Evolutionary conservation across 1,140 invertebrate genomes (phyloP).

Genomic region (Drosophila melanogaster): Release_6_plus_ISO1_MT NT_033777.3:4438501-4439000

Average conservation of each 20-base stretch:
- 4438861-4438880: constrained; percentile 44
- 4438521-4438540: constrained; percentile 74
- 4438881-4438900: constrained; percentile 12
- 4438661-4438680: constrained; percentile 36
- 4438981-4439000: constrained; percentile 24
- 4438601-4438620: constrained; percentile 92
- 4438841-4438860: constrained; percentile 33
- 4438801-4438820: constrained; percentile 38
- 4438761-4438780: constrained; percentile 71
- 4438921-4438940: constrained; percentile 39
- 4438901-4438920: constrained; percentile 34
- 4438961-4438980: constrained; percentile 37
- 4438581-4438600: constrained; percentile 93
- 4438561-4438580: constrained; percentile 90
- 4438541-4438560: constrained; percentile 43
- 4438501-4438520: constrained; percentile 46
- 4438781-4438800: constrained; percentile 3
- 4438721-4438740: constrained; percentile 37
- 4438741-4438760: constrained; percentile 70
- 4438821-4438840: constrained; percentile 62
- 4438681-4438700: constrained; percentile 35
- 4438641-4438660: constrained; percentile 21
- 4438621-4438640: constrained; percentile 86
- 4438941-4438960: constrained; percentile 51
- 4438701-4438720: constrained; percentile 60